phyloP scores from a whole-genome alignment of 64 coral and sea anemone species.

The Astreopora myriophthalma region DNA sequence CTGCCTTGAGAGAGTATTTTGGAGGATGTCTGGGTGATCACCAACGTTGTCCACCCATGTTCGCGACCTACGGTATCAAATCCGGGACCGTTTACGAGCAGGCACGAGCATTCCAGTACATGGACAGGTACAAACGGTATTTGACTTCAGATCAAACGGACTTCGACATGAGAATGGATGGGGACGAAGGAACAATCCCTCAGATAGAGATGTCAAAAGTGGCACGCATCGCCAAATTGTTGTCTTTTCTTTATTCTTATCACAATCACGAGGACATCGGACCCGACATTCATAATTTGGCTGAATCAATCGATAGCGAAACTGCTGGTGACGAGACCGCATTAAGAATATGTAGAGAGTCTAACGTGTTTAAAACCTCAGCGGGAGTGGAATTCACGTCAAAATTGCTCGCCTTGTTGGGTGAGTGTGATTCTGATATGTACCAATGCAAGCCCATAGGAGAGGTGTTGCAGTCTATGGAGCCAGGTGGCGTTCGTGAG shows the following conservation, averaged over 20 bases:
- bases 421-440: neutral
- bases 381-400: neutral
- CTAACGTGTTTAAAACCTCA: neutral
- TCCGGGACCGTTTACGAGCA: neutral
- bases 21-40: neutral
- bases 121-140: neutral
- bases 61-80: neutral
- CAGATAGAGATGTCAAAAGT: neutral
- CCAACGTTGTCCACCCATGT: neutral
- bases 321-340: neutral
- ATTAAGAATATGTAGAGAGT: neutral
- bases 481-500: neutral
- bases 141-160: neutral
- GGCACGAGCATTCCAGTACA: neutral
- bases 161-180: neutral
- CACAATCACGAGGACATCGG: neutral
- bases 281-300: neutral
- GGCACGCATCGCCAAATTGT: neutral
- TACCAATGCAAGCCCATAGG: neutral
- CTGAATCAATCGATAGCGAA: neutral
- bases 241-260: neutral
- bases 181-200: neutral
- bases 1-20: neutral
- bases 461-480: neutral
- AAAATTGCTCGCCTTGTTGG: neutral